A percentile compares a stretch with the other conserved stretches of the same genome.
Evolutionary conservation across 1,140 invertebrate genomes (phyloP).

Genomic region (Saccostrea glomerata): DNA sequence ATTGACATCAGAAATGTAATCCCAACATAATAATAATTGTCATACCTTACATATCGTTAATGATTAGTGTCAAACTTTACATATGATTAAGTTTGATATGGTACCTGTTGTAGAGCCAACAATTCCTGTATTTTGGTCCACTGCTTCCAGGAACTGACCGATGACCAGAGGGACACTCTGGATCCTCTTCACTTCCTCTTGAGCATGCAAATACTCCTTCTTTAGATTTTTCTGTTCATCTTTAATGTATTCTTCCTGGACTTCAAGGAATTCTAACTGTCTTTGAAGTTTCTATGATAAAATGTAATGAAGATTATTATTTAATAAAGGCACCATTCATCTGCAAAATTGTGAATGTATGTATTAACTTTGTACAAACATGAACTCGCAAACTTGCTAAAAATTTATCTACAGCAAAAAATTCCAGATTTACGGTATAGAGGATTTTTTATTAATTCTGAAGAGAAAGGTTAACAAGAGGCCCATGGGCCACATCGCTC

Average conservation of each 20-base stretch:
- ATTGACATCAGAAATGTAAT: too few relatives aligned
- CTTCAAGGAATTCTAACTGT: conserved; percentile 97
- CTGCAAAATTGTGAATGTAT: background rate
- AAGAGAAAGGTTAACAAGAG: too few relatives aligned
- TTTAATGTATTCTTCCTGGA: conserved; percentile 99
- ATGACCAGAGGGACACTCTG: conserved; percentile 98
- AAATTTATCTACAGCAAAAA: too few relatives aligned
- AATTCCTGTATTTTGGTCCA: conserved; percentile 98
- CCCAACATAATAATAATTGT: too few relatives aligned
- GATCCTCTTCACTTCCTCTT: conserved; percentile 98
- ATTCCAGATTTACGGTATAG: too few relatives aligned
- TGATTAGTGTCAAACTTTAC: too few relatives aligned
- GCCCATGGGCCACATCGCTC: too few relatives aligned
- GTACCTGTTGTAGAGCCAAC: conserved; percentile 88
- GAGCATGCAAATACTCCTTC: conserved; percentile 98
- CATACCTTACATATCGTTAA: too few relatives aligned
- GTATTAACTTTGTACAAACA: background rate
- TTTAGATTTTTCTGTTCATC: conserved; percentile 98
- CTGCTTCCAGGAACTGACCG: conserved; percentile 98
- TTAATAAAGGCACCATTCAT: too few relatives aligned
- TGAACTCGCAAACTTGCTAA: too few relatives aligned
- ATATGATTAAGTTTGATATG: background rate
- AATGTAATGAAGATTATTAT: background rate
- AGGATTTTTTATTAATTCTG: too few relatives aligned
- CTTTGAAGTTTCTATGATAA: conserved; percentile 91